These are phyloP conservation scores for Amblyornis subalaris DNA, from an alignment of 2,113 vertebrate species.

Conservation along the genomic window DNA sequence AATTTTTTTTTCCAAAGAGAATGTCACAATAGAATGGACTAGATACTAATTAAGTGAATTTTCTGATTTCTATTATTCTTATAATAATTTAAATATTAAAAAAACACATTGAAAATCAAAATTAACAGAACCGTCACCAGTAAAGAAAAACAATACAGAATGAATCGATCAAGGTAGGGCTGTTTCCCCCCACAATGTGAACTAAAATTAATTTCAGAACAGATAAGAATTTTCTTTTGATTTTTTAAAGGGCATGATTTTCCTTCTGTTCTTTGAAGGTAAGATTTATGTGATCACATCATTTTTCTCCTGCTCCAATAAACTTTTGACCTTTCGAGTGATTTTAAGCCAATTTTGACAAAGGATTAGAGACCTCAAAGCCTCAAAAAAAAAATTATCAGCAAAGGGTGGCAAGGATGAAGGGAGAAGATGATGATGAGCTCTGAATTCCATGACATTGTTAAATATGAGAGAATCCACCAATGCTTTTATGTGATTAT, in stretches of 20 bases:
- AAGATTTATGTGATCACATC: background rate
- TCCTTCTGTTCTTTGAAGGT: background rate
- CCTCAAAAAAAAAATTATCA: background rate
- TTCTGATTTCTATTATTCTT: background rate
- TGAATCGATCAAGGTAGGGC: fast-evolving
- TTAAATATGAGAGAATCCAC: background rate
- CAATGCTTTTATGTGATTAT: background rate
- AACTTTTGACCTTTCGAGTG: background rate
- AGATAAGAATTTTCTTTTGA: background rate
- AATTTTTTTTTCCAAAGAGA: background rate
- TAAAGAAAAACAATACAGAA: background rate
- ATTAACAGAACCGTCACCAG: background rate
- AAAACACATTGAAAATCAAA: background rate
- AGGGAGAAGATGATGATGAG: background rate
- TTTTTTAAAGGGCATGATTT: background rate
- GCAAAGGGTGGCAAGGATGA: background rate
- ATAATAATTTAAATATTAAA: background rate
- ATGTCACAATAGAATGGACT: background rate
- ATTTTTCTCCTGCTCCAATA: background rate
- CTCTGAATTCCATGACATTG: background rate
- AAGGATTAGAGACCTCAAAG: background rate
- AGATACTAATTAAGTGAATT: background rate
- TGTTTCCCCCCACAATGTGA: background rate
- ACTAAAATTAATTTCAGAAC: background rate
- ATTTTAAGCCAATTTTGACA: background rate